These are phyloP conservation scores for Clupea harengus DNA, from an alignment of 2,113 vertebrate genomes.

Conservation along the genomic window DNA sequence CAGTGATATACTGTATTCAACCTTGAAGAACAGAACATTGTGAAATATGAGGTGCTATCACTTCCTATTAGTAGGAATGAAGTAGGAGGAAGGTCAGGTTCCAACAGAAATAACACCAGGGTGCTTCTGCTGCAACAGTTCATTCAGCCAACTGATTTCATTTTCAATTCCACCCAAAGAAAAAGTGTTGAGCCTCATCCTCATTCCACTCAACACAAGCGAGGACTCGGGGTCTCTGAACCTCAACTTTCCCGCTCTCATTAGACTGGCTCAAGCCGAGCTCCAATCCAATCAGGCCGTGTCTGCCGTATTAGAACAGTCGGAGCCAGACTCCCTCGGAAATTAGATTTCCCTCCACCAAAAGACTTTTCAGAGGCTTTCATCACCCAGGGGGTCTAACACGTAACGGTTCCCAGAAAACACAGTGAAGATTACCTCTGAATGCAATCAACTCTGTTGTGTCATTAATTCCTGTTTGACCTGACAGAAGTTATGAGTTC, in stretches of 20 bases:
- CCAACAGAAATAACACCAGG: neutral
- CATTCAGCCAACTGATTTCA: neutral
- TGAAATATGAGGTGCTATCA: neutral
- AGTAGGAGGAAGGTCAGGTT: neutral
- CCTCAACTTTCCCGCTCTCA: neutral
- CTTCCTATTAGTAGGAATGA: neutral
- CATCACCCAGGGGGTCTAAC: neutral
- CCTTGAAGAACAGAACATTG: neutral
- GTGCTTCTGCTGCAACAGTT: neutral
- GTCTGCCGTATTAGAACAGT: neutral
- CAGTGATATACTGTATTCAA: neutral
- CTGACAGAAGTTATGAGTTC: neutral
- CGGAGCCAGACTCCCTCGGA: neutral
- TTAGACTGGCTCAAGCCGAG: neutral
- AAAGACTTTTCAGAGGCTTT: neutral
- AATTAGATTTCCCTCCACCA: neutral
- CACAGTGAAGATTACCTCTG: neutral
- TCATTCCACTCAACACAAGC: neutral
- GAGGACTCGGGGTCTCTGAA: neutral
- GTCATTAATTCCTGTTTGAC: conserved; percentile 4
- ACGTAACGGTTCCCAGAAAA: conserved; percentile 8
- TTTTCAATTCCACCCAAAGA: neutral
- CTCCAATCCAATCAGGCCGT: neutral
- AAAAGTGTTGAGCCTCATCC: neutral
- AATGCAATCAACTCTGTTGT: neutral